Evolutionary conservation across 2,888 invertebrate species (phyloP).

Genomic region (Acanthosepion pharaonis): DNA sequence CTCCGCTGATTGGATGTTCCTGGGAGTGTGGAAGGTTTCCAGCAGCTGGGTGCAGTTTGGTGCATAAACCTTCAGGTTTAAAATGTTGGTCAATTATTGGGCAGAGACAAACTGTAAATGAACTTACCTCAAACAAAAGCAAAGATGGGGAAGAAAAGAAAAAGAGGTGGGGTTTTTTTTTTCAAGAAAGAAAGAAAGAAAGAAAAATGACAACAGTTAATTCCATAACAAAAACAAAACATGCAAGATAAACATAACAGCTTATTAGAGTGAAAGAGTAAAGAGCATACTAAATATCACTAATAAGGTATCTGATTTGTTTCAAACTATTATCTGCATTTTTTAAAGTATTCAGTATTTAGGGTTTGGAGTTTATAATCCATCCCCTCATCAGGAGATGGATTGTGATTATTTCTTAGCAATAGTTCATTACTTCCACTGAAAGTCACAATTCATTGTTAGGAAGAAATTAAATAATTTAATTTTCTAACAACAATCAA

Average conservation of each 20-base stretch:
- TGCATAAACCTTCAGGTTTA: slow-evolving; percentile 33
- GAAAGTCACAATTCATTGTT: too few relatives aligned
- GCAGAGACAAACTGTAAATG: neutral
- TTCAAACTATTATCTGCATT: neutral
- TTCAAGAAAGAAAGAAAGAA: neutral
- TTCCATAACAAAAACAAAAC: neutral
- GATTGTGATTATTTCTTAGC: too few relatives aligned
- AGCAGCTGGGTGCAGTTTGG: neutral
- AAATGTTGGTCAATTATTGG: slow-evolving; percentile 36
- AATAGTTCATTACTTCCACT: too few relatives aligned
- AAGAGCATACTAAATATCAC: neutral
- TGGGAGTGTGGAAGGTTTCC: neutral
- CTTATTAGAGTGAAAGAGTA: neutral
- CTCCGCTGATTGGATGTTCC: neutral
- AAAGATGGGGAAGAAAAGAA: neutral
- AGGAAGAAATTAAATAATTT: too few relatives aligned
- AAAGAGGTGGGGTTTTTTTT: neutral
- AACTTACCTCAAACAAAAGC: slow-evolving; percentile 44
- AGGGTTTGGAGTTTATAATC: too few relatives aligned
- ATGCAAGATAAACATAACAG: neutral
- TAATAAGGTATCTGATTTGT: neutral
- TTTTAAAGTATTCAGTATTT: neutral
- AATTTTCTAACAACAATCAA: too few relatives aligned
- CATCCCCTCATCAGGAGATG: too few relatives aligned
- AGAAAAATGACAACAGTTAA: neutral